Evolutionary conservation across 2,113 vertebrate genomes (phyloP), one percentile per base, ranked within the genome.

Genomic region (Scomber scombrus): DNA sequence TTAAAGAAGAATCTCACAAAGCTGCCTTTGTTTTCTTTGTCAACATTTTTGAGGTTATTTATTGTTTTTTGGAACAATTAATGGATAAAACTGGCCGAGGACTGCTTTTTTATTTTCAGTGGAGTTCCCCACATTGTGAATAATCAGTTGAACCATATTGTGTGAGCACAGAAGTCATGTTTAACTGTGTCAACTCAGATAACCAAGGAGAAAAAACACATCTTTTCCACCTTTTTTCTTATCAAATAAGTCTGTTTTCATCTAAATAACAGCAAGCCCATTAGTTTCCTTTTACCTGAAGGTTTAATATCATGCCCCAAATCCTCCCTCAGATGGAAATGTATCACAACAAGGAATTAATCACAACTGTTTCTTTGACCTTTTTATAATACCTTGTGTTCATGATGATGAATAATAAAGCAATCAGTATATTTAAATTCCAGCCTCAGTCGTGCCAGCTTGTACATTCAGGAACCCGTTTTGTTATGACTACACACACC

Each of bases 401-500:
- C 21, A 9, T 47, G 15, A 26, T n/a, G 47, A 16, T 50, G 10
- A 70, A 54, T 65, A 58, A 46, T n/a, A 61, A 75, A 58, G n/a
- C 50, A 31, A 51, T 71, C 23, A 26, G n/a, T 51, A 9, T 60
- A 14, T 11, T n/a, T 13, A 55, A 47, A 40, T 40, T 76, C 18
- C 57, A 78, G 34, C 34, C 8, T 40, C 6, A 40, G 34, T 40
- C 9, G 9, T 40, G 45, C 49, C 21, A 9, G 14, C 54, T 29
- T 46, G 9, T 66, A 21, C 19, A 40, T 50, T 51, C 9, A 46
- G 18, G 8, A 40, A 34, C 47, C 8, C 12, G 5, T 45, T 63
- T 65, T 72, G 34, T 78, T 85, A 23, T 79, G 51, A 55, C 52
- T 78, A 3, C 8, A 26, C 34, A 56, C 11, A 49, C 70, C 45